Percentiles rank a stretch among this genome's conserved stretches.
Evolutionary conservation across 2,888 invertebrate genomes (phyloP).

Genomic region (Erebia ligea): DNA sequence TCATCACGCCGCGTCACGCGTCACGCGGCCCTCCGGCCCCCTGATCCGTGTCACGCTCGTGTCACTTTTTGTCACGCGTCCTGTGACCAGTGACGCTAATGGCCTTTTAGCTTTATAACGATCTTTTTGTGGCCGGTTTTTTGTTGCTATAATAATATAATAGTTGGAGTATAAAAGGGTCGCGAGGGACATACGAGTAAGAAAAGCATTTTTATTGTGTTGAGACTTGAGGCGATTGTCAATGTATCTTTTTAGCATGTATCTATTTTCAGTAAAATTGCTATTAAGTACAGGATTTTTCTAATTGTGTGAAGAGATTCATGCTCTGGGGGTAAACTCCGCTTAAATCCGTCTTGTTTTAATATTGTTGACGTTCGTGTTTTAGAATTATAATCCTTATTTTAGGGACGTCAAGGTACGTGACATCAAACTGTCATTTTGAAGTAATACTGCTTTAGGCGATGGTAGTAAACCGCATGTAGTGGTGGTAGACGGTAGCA

Average conservation of each 20-base stretch:
- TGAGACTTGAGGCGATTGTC: background rate
- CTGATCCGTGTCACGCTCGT: background rate
- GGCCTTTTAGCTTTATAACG: slow-evolving; percentile 13
- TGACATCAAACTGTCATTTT: no score
- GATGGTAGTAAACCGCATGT: no score
- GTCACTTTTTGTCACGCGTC: background rate
- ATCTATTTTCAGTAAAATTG: background rate
- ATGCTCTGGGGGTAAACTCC: no score
- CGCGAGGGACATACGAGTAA: background rate
- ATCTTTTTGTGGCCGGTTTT: background rate
- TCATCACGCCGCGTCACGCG: background rate
- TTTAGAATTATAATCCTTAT: no score
- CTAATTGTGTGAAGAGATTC: no score
- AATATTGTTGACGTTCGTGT: no score
- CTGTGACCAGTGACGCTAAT: background rate
- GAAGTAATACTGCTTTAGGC: no score
- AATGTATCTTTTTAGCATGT: background rate
- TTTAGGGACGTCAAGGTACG: no score
- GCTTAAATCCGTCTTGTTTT: no score
- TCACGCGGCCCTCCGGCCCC: background rate
- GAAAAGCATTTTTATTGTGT: background rate
- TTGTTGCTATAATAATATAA: background rate
- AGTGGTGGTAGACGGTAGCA: no score
- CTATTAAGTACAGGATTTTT: no score
- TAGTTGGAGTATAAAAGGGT: background rate